phyloP scores from a whole-genome alignment of 2,888 invertebrate species.

The Scaptomyza tumidula region DNA sequence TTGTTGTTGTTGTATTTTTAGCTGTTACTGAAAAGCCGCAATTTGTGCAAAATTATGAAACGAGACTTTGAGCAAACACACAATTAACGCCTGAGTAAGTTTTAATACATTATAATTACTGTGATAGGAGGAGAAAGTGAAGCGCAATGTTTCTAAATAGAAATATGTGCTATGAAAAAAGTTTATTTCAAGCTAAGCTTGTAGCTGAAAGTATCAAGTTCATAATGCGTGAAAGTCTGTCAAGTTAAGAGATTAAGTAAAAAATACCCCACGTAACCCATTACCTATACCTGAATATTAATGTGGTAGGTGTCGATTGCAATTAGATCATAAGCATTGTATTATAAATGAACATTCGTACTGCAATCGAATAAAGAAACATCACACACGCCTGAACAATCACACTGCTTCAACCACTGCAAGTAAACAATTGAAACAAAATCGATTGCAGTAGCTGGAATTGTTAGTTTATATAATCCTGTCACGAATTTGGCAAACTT shows the following conservation, averaged over 20 bases:
- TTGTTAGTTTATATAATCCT: slow-evolving; percentile 34
- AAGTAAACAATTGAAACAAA: slow-evolving; percentile 15
- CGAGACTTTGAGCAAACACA: slow-evolving; percentile 82
- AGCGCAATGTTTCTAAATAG: neutral
- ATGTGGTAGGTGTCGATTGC: neutral
- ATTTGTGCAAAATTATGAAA: slow-evolving; percentile 79
- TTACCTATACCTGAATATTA: neutral
- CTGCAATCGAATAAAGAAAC: no score
- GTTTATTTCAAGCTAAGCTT: neutral
- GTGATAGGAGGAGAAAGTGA: slow-evolving; percentile 9
- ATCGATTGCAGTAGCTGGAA: slow-evolving; percentile 22
- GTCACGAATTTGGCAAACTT: slow-evolving; percentile 42
- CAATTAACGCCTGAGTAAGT: slow-evolving; percentile 77
- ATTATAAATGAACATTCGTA: no score
- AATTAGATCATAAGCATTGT: no score
- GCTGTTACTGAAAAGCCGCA: slow-evolving; percentile 71
- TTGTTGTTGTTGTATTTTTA: slow-evolving; percentile 16
- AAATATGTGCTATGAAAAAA: slow-evolving; percentile 6
- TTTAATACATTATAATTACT: slow-evolving; percentile 78
- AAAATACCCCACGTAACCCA: neutral
- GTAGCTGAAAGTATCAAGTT: neutral
- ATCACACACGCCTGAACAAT: no score
- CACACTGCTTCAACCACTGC: slow-evolving; percentile 1
- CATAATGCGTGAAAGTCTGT: neutral
- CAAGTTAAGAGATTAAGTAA: neutral